These are phyloP conservation scores for Darwinula stevensoni DNA, from an alignment of 2,888 invertebrate genomes.

Conservation along the genomic window DNA sequence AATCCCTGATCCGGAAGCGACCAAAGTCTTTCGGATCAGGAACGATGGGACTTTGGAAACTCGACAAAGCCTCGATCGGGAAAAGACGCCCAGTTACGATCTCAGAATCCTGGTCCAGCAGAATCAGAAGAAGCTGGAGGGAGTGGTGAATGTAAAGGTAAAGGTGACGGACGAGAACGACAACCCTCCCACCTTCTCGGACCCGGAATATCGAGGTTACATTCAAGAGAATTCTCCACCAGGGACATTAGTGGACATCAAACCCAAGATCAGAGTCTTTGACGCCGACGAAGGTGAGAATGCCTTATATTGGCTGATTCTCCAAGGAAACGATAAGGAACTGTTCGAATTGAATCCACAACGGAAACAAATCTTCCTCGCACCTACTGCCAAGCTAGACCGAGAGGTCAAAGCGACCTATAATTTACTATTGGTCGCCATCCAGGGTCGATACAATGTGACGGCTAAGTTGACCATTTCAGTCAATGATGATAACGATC, in stretches of 20 bases:
- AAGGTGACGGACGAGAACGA: conserved; percentile 62
- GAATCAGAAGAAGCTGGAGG: too few species aligned
- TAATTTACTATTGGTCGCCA: conserved; percentile 35
- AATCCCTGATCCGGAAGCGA: neutral
- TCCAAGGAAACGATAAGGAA: too few species aligned
- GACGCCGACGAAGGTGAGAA: too few species aligned
- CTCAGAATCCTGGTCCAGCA: too few species aligned
- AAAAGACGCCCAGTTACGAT: neutral
- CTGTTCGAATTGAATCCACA: too few species aligned
- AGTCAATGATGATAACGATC: conserved; percentile 52
- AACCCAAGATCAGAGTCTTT: conserved; percentile 31
- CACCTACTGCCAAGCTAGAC: too few species aligned
- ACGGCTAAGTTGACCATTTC: conserved; percentile 36
- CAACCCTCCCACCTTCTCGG: conserved; percentile 48
- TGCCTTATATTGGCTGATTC: too few species aligned
- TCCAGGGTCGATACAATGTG: conserved; percentile 27
- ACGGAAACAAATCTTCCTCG: too few species aligned
- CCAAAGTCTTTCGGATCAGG: neutral
- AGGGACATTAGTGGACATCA: conserved; percentile 36
- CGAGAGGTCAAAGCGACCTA: conserved; percentile 38
- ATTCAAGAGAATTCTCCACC: conserved; percentile 42
- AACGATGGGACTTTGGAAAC: neutral
- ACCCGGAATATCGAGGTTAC: conserved; percentile 35
- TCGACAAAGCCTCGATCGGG: neutral
- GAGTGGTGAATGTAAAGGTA: conserved; percentile 30